Percentiles rank a stretch among this genome's conserved stretches.
phyloP scores from a whole-genome alignment of 2,113 vertebrate species.

The Leptosomus discolor region DNA sequence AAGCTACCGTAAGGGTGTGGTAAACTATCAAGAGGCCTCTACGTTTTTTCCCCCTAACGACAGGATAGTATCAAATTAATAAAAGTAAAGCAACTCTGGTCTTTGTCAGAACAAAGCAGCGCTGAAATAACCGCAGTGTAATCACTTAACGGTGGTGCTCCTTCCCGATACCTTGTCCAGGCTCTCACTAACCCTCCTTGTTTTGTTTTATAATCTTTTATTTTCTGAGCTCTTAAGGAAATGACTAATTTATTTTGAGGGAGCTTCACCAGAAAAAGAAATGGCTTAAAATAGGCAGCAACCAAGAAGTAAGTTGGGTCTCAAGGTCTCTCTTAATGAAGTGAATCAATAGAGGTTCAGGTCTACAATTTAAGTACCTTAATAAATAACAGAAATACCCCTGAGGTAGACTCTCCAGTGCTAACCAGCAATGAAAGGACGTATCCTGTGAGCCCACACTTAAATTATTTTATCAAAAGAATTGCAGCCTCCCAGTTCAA shows the following conservation, averaged over 20 bases:
- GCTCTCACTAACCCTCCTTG: background rate
- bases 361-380: background rate
- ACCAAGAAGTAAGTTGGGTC: background rate
- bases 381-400: background rate
- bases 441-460: background rate
- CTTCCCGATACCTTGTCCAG: background rate
- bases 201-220: background rate
- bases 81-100: background rate
- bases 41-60: fast-evolving
- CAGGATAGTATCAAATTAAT: background rate
- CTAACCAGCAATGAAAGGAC: background rate
- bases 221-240: background rate
- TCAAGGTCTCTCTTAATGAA: background rate
- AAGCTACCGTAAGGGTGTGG: background rate
- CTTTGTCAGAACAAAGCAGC: background rate
- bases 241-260: background rate
- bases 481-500: background rate
- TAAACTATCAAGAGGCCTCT: background rate
- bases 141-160: background rate
- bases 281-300: background rate
- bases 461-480: background rate
- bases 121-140: background rate
- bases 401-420: background rate
- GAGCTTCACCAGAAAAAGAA: background rate
- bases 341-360: background rate